phyloP scores from a whole-genome alignment of 2,113 vertebrate species.

The Acanthisitta chloris region DNA sequence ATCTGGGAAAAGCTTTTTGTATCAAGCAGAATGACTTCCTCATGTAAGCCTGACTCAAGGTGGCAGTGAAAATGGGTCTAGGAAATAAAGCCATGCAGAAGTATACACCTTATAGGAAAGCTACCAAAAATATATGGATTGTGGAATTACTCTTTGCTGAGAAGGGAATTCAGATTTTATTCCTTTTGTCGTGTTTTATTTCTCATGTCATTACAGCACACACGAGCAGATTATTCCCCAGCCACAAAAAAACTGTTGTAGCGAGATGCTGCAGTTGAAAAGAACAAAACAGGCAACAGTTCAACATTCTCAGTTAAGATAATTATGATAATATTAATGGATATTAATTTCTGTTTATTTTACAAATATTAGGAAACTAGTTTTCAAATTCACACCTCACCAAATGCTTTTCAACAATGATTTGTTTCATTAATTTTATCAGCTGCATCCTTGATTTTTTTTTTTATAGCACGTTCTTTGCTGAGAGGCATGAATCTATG shows the following conservation, averaged over 20 bases:
- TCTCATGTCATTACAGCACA: constrained; percentile 11
- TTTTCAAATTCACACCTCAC: constrained; percentile 62
- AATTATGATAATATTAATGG: constrained; percentile 60
- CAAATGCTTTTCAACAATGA: constrained; percentile 56
- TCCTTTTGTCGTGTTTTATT: constrained; percentile 7
- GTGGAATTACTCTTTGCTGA: constrained; percentile 4
- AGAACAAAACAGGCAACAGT: constrained; percentile 60
- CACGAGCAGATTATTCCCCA: constrained; percentile 49
- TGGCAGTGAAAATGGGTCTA: neutral
- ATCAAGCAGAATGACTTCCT: neutral
- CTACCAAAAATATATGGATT: neutral
- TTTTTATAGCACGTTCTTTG: constrained; percentile 11
- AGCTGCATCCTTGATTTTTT: constrained; percentile 7
- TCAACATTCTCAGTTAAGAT: constrained; percentile 51
- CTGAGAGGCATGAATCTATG: constrained; percentile 8
- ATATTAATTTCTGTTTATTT: constrained; percentile 64
- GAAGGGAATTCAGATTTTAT: constrained; percentile 19
- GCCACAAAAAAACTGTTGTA: constrained; percentile 6
- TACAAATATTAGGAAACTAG: constrained; percentile 47
- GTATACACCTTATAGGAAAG: neutral
- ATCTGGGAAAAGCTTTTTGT: neutral
- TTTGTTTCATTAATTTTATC: constrained; percentile 63
- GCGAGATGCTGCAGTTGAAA: constrained; percentile 16
- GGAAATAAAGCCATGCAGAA: neutral
- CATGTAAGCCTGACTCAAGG: neutral